phyloP scores from a whole-genome alignment of 2,797 vertebrate genomes.

The Gephyroberyx darwinii region DNA sequence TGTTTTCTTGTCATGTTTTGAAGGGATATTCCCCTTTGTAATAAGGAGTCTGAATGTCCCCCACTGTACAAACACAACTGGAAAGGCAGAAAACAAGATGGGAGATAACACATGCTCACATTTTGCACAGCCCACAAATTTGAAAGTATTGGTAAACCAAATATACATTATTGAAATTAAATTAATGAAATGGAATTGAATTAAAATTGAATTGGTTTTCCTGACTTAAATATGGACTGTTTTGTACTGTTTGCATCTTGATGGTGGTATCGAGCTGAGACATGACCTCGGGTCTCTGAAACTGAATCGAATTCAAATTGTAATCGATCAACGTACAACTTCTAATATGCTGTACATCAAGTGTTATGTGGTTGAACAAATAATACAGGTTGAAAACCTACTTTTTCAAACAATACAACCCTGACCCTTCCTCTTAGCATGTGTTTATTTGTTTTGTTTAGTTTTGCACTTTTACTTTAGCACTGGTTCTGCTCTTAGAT shows the following conservation, averaged over 20 bases:
- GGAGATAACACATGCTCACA: no score
- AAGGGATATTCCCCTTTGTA: conserved; percentile 23
- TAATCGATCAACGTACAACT: conserved; percentile 40
- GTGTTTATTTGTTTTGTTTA: no score
- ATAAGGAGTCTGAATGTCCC: conserved; percentile 2
- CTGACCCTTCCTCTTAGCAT: no score
- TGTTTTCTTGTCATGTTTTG: conserved; percentile 40
- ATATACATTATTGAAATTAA: conserved; percentile 2
- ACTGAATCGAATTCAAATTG: conserved; percentile 30
- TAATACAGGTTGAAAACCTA: no score
- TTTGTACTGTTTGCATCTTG: conserved; percentile 52
- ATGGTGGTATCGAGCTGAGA: conserved; percentile 52
- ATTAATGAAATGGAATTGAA: no score
- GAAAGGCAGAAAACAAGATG: conserved; percentile 12
- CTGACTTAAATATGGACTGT: conserved; percentile 55
- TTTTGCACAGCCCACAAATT: no score
- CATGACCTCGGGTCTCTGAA: conserved; percentile 36
- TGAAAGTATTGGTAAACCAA: conserved; percentile 13
- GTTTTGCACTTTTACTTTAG: no score
- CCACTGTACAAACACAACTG: not conserved
- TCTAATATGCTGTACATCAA: conserved; percentile 7
- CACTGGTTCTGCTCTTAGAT: no score
- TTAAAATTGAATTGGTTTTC: conserved; percentile 42
- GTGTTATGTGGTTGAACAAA: no score
- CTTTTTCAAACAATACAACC: no score